Conservation (phyloP, 1,140 invertebrate genomes). For the Pinna nobilis region DNA sequence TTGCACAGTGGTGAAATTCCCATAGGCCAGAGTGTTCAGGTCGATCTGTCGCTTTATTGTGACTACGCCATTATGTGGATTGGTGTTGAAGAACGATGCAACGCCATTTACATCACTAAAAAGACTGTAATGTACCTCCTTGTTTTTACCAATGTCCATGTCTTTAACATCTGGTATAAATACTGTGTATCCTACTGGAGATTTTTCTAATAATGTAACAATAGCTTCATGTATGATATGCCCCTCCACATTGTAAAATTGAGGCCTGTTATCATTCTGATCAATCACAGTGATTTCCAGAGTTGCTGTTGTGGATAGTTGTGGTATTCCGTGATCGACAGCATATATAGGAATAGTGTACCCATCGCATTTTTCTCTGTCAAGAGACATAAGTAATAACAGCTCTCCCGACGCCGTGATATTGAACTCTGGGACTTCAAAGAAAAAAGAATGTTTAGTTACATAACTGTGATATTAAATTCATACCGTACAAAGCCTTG, state of each 20-base stretch:
- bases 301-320: conserved; percentile 28
- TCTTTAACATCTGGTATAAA: conserved; percentile 43
- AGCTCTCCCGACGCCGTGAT: conserved; percentile 27
- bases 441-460: neutral
- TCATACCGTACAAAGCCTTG: too few relatives aligned
- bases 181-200: conserved; percentile 43
- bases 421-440: neutral
- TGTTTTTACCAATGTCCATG: conserved; percentile 76
- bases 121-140: too few relatives aligned
- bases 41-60: conserved; percentile 84
- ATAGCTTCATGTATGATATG: conserved; percentile 27
- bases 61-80: conserved; percentile 88
- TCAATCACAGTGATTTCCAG: conserved; percentile 88
- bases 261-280: conserved; percentile 92
- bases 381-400: conserved; percentile 75
- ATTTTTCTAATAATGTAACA: conserved; percentile 84
- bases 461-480: too few relatives aligned
- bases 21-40: conserved; percentile 80
- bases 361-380: conserved; percentile 88
- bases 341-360: conserved; percentile 93
- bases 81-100: conserved; percentile 83
- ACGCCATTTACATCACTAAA: conserved; percentile 7
- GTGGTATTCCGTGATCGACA: conserved; percentile 77
- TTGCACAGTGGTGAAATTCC: conserved; percentile 17
- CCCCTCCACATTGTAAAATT: conserved; percentile 79